Conservation (phyloP, 2,113 vertebrate genomes). For the Thermophis baileyi region DNA sequence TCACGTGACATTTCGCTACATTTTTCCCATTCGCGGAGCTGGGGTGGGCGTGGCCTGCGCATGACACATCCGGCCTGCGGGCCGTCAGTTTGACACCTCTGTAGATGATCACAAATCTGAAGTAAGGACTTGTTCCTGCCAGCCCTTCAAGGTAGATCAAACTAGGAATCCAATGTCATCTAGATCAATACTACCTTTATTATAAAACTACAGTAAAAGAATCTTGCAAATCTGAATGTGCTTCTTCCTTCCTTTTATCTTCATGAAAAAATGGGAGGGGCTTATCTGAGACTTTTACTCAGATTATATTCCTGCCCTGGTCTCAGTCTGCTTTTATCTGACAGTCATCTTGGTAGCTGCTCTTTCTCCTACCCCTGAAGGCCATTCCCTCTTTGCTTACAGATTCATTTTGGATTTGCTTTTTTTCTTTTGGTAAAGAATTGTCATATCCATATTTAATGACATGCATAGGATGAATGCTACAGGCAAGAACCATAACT, state of each 20-base stretch:
- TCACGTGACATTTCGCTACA: too few relatives aligned
- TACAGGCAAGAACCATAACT: background rate
- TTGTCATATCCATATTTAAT: background rate
- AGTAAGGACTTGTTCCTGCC: background rate
- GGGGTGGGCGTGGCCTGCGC: too few relatives aligned
- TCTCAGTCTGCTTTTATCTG: background rate
- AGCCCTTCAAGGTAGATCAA: background rate
- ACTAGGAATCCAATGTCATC: background rate
- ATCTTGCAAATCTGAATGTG: background rate
- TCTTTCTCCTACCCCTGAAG: background rate
- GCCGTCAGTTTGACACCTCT: too few relatives aligned
- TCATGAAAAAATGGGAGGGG: background rate
- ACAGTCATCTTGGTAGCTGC: background rate
- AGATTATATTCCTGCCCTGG: background rate
- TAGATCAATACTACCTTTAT: background rate
- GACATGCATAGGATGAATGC: background rate
- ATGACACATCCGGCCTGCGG: rapidly evolving
- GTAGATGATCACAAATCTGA: background rate
- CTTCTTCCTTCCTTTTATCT: background rate
- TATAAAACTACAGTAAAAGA: background rate
- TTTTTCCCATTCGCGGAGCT: too few relatives aligned
- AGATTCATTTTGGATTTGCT: background rate
- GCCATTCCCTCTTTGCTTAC: background rate
- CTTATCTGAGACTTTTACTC: background rate
- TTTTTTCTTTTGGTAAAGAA: background rate